Base-by-base conservation (phyloP, 2,797 vertebrate genomes). In the Neostethus bicornis region DNA sequence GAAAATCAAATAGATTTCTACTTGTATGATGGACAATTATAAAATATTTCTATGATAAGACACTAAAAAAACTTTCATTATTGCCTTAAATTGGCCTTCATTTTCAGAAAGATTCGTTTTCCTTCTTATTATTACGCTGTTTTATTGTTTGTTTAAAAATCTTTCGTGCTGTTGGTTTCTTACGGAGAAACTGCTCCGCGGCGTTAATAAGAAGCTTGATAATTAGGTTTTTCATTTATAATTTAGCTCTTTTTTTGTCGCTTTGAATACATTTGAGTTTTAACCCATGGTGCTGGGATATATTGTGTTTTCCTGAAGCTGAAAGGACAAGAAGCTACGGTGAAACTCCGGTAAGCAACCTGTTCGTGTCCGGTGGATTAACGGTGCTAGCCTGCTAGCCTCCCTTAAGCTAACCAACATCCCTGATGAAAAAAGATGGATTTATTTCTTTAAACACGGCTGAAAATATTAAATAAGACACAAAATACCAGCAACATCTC, bases 301-400 rank as follows among this genome's bases (percentile, higher is more conserved):
- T 9, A 16, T 2, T 8, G 45, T 7, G 13, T 50, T 9, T 44
- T 46, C n/a, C 37, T 53, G 6, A 42, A 53, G 45, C 28, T 26
- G n/a, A 59, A 49, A 39, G 52, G 42, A 16, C 14, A 35, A 69
- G 76, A 6, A 44, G 50, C 58, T 42, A 51, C 71, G 65, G 65
- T 49, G 57, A 49, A 56, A 48, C 48, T 81, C 77, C 61, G 89
- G 90, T 91, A 85, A 90, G 90, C 75, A 85, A 72, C 71, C 73
- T 75, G 75, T 75, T 80, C 69, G 60, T 75, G 79, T 67, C 43
- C 49, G 44, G 24, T 32, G 66, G 70, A 80, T 79, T 78, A 84
- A 61, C 58, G 50, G 5, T 54, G 11, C 2, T 70, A 68, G 60
- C 62, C 28, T 26, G 11, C 3, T 23, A 43, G 67, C 44, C 49